phyloP scores from a whole-genome alignment of 2,797 vertebrate genomes.

The Craterocephalus amniculus region DNA sequence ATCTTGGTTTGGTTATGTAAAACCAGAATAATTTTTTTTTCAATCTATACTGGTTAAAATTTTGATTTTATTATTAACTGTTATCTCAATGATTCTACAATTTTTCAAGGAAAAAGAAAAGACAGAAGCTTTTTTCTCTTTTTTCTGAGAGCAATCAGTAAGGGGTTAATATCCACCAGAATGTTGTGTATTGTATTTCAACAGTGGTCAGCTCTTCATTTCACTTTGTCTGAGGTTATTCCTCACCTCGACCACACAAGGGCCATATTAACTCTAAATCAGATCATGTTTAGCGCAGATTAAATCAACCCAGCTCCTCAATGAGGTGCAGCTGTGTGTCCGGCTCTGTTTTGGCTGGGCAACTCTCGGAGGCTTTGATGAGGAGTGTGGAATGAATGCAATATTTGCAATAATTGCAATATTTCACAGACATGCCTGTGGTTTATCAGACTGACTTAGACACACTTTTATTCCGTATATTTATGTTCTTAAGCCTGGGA shows the following conservation, averaged over 20 bases:
- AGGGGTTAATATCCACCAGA: background rate
- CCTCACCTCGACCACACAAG: slow-evolving; percentile 60
- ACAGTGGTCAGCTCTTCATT: slow-evolving; percentile 50
- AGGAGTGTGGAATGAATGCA: slow-evolving; percentile 55
- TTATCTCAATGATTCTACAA: no score
- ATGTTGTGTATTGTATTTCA: slow-evolving; percentile 24
- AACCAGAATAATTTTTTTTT: no score
- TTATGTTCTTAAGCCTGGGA: slow-evolving; percentile 49
- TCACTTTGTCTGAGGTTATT: slow-evolving; percentile 61
- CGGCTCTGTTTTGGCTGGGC: slow-evolving; percentile 69
- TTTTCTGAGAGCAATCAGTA: background rate
- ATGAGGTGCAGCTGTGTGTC: slow-evolving; percentile 77
- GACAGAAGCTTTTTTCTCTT: background rate
- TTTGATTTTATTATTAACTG: background rate
- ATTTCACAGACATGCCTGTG: slow-evolving; percentile 53
- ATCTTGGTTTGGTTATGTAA: background rate
- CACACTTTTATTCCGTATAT: slow-evolving; percentile 29
- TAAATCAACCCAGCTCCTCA: slow-evolving; percentile 71
- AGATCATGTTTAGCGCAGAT: slow-evolving; percentile 79
- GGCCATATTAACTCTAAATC: slow-evolving; percentile 75
- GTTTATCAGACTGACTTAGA: slow-evolving; percentile 48
- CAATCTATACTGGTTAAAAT: background rate
- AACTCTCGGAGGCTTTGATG: slow-evolving; percentile 72
- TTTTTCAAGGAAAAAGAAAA: background rate
- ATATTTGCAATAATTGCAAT: slow-evolving; percentile 47